Conservation (phyloP, 2,888 invertebrate species). For the Bembecia ichneumoniformis region DNA sequence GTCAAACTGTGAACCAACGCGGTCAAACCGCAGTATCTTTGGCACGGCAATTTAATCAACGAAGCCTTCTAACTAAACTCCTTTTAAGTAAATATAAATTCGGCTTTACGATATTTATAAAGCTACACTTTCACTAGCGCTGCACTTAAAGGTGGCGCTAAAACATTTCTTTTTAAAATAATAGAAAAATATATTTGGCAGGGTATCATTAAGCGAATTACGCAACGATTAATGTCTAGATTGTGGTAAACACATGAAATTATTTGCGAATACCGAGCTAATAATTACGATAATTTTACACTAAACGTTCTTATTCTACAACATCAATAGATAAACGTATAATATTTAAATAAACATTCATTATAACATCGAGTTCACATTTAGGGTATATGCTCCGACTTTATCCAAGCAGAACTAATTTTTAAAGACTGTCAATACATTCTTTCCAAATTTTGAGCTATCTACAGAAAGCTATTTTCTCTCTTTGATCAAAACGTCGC, state of each 20-base stretch:
- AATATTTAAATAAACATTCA: constrained; percentile 35
- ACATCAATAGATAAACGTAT: constrained; percentile 36
- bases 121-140: too few relatives aligned
- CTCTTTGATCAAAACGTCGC: too few relatives aligned
- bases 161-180: background rate
- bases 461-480: too few relatives aligned
- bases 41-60: constrained; percentile 39
- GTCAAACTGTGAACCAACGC: background rate
- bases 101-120: background rate
- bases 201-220: background rate
- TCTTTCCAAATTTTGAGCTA: too few relatives aligned
- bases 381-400: background rate
- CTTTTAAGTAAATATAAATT: constrained; percentile 1
- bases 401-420: too few relatives aligned
- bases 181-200: background rate
- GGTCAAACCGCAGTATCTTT: constrained; percentile 20
- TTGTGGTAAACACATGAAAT: too few relatives aligned
- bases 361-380: constrained; percentile 16
- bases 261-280: background rate
- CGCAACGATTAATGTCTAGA: background rate
- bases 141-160: too few relatives aligned
- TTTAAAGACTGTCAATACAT: too few relatives aligned
- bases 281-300: constrained; percentile 9
- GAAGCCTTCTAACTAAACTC: background rate
- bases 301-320: constrained; percentile 32